Evolutionary conservation across 2,888 invertebrate species (phyloP), one percentile per base, ranked within the genome.

Genomic region (Erebia ligea): DNA sequence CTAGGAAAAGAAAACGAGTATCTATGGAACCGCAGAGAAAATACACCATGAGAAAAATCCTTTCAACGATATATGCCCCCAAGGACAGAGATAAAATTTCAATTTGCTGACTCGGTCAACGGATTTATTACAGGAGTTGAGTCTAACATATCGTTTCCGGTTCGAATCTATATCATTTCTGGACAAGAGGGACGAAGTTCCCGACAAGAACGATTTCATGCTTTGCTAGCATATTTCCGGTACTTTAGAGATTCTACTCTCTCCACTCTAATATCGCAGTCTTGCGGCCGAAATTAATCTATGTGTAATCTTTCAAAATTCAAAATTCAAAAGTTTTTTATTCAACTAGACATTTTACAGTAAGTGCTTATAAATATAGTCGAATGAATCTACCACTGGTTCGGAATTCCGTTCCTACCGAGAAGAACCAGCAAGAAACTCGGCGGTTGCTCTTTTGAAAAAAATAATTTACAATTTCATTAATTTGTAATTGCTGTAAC

Each of bases 91-190:
- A 67, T 58, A 67, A 57, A 67, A 54, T 67, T 58, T 67, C 67
- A 58, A 48, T 67, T 67, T 58, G 67, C 67, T 67, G 62, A 48
- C 62, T 62, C 48, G 62, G 62, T 15, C 62, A 67, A n/a, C 67
- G 58, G 58, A 67, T 67, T 58, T 67, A 67, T 67, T 58, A 13
- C 58, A 58, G 34, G 67, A 67, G 42, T 67, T 48, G 21, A 58
- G 57, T 58, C 21, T 67, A 15, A 67, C 50, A 48, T 58, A 67
- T 58, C 45, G 57, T 67, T 57, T 67, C 54, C 67, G 58, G 67
- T 48, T 58, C 67, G 66, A 64, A 40, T 64, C 52, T 64, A 54
- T 54, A 64, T 64, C 64, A 54, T 66, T 21, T 45, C 54, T 10
- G 56, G 66, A 21, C 54, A 21, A 56, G 19, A 5, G 56, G 42